phyloP scores from a whole-genome alignment of 2,888 invertebrate genomes.

The Liodrosophila aerea region DNA sequence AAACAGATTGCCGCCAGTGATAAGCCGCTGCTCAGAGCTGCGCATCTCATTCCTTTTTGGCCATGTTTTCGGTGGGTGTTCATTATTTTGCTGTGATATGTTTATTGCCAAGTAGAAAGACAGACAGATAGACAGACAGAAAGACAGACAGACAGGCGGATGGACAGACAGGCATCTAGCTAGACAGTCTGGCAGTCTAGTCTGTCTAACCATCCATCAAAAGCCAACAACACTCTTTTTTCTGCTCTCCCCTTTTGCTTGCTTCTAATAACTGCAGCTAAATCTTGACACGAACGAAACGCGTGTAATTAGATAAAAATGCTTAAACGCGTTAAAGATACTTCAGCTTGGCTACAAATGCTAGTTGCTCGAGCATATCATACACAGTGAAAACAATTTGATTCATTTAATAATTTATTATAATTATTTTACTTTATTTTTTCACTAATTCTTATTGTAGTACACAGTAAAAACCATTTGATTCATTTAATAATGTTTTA shows the following conservation, averaged over 20 bases:
- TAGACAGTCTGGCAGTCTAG: neutral
- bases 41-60: constrained; percentile 6
- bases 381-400: no score
- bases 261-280: neutral
- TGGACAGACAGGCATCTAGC: neutral
- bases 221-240: neutral
- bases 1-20: constrained; percentile 83
- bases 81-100: constrained; percentile 55
- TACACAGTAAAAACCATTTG: no score
- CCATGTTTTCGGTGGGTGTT: constrained; percentile 50
- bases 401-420: no score
- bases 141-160: constrained; percentile 11
- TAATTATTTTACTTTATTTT: no score
- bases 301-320: constrained; percentile 77
- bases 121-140: constrained; percentile 7
- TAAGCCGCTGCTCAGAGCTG: constrained; percentile 67
- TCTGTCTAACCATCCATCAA: constrained; percentile 26
- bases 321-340: constrained; percentile 64
- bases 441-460: no score
- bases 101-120: constrained; percentile 52
- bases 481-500: no score
- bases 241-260: neutral
- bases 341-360: constrained; percentile 27
- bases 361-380: constrained; percentile 11
- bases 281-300: constrained; percentile 56